A percentile compares a stretch with the other conserved stretches of the same genome.
Evolutionary conservation across 1,140 invertebrate genomes (phyloP).

Genomic region (Mya arenaria): DNA sequence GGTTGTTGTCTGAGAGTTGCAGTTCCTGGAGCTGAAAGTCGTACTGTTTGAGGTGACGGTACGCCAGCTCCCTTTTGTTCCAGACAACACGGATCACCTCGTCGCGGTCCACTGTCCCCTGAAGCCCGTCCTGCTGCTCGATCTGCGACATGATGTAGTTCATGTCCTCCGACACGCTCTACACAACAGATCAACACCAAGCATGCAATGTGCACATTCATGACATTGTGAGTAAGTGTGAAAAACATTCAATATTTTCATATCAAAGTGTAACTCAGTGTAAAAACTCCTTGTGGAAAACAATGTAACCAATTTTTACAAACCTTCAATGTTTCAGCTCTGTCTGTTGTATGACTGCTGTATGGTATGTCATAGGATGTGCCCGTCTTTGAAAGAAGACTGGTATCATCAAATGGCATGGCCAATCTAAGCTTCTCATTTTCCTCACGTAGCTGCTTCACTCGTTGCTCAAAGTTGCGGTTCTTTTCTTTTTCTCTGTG

Average conservation of each 20-base stretch:
- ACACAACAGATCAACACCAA: slow-evolving; percentile 33
- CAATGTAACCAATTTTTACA: neutral
- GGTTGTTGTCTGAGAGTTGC: slow-evolving; percentile 64
- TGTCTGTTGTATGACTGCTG: slow-evolving; percentile 64
- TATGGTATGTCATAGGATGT: slow-evolving; percentile 70
- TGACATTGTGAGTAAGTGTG: no score
- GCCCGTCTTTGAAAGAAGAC: slow-evolving; percentile 52
- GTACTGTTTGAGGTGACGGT: slow-evolving; percentile 65
- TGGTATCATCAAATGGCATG: slow-evolving; percentile 69
- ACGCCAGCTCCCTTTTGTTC: slow-evolving; percentile 67
- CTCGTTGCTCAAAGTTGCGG: slow-evolving; percentile 68
- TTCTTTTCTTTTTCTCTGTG: slow-evolving; percentile 76
- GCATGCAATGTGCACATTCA: slow-evolving; percentile 3
- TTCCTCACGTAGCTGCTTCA: slow-evolving; percentile 71
- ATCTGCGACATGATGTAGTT: slow-evolving; percentile 69
- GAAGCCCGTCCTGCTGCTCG: slow-evolving; percentile 68
- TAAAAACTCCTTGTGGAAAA: neutral
- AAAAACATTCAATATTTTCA: neutral
- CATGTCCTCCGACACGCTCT: slow-evolving; percentile 61
- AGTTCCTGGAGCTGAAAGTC: slow-evolving; percentile 68
- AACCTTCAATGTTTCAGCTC: slow-evolving; percentile 69
- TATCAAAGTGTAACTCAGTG: neutral
- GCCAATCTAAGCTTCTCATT: slow-evolving; percentile 72
- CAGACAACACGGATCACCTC: slow-evolving; percentile 71
- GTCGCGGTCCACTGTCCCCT: slow-evolving; percentile 56